Base-by-base conservation (phyloP, 1,140 invertebrate species). In the Drosophila ercepeae region DNA sequence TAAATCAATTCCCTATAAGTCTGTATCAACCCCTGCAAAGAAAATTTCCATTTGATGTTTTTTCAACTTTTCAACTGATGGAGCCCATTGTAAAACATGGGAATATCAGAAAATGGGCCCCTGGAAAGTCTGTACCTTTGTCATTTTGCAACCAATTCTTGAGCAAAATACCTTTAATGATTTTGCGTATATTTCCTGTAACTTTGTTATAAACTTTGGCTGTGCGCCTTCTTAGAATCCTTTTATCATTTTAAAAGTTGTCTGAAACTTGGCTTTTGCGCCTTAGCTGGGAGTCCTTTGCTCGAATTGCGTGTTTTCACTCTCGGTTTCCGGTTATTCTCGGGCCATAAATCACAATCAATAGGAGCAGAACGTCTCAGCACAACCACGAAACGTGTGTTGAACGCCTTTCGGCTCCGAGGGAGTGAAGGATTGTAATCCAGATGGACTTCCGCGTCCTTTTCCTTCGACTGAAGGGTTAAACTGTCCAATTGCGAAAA, bases 401-500 rank as follows among this genome's bases (percentile, higher is more conserved):
- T 69, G 32, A 48, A 45, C 58, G 64, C 57, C 59, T 45, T 59
- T 50, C 51, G 42, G 36, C 63, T 18, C 16, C 11, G 27, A 69
- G 59, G 45, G 29, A 55, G 51, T 49, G 41, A 73, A 60, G 23
- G 34, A 32, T 32, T 11, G 29, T 32, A 48, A 46, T 52, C 72
- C 81, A 83, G 79, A 70, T 84, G 79, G 71, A 83, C 70, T 61
- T 42, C 45, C 53, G 50, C 11, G 36, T 42, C 54, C 36, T 34
- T 58, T 69, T 42, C 45, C 55, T 11, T 72, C 59, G 58, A 64
- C 68, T 72, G 82, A 88, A 88, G 82, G 82, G 82, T 88, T 88
- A 88, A 88, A 65, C 83, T 88, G 83, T 71, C 82, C 83, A 86
- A 88, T 79, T 79, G 76, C 78, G 51, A 67, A 71, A 60, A 49